Evolutionary conservation across 2,888 invertebrate species (phyloP), one percentile per base, ranked within the genome.

Genomic region (Aquatica leii): DNA sequence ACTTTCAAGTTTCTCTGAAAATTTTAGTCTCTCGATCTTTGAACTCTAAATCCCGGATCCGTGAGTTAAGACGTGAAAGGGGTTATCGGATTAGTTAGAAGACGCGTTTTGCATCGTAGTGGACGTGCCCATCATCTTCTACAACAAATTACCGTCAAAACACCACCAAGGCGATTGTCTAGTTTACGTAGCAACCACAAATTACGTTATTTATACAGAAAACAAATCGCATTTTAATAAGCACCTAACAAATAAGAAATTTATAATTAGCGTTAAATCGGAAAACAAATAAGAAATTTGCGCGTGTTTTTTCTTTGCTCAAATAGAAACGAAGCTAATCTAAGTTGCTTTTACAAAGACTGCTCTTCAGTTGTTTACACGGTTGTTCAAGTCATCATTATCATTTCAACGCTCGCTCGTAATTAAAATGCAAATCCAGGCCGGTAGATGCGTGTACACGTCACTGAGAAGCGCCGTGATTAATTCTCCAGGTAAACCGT

Each of bases 391-490:
- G 79, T 81, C 81, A 77, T 84, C 84, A 86, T 86, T 86, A 86
- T 86, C 85, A 86, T 86, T 85, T 84, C 85, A 85, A 82, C 84
- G 84, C 85, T 85, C 83, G 83, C 83, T 83, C 83, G 84, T 84
- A 84, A 84, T 84, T 84, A 84, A 84, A 84, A 84, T 84, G 86
- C 86, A 86, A 86, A 86, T 86, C 85, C 82, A 70, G 76, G 73
- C 78, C 76, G 78, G 74, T 78, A 80, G 79, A 82, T 82, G 82
- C 82, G 81, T 82, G 82, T 82, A 79, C 82, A 82, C 81, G 82
- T 81, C 81, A 81, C 75, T 76, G 72, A 74, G 77, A 79, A 79
- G 80, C 78, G 79, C 78, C 80, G 75, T 82, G 80, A 82, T 82
- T 82, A 82, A 82, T 82, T 82, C 81, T 78, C 79, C 81, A 82